phyloP scores from a whole-genome alignment of 2,113 vertebrate species.

The Lontra canadensis region DNA sequence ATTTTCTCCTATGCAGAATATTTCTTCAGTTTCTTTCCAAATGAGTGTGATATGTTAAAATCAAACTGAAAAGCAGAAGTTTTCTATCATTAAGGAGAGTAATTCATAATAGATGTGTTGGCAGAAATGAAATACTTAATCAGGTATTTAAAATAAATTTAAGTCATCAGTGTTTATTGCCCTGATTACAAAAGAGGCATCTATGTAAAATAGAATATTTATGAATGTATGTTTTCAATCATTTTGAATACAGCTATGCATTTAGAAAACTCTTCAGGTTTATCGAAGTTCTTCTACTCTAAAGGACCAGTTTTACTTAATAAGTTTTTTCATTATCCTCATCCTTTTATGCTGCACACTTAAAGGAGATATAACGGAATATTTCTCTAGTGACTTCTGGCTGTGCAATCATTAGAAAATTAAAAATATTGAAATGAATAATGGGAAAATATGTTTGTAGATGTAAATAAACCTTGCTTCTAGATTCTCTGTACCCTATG shows the following conservation, averaged over 20 bases:
- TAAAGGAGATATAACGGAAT: neutral
- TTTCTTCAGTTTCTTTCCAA: constrained; percentile 49
- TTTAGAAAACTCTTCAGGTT: neutral
- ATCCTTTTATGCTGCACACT: neutral
- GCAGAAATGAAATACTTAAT: constrained; percentile 61
- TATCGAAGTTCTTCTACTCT: neutral
- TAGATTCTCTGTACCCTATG: neutral
- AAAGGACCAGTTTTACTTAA: constrained; percentile 1
- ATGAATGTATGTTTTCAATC: constrained; percentile 2
- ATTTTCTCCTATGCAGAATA: constrained; percentile 45
- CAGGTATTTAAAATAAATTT: constrained; percentile 62
- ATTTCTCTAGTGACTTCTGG: neutral
- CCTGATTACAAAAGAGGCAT: constrained; percentile 50
- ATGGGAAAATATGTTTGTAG: constrained; percentile 3
- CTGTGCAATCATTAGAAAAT: neutral
- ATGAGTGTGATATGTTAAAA: constrained; percentile 60
- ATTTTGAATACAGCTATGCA: constrained; percentile 21
- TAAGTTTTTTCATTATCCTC: neutral
- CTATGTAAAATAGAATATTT: neutral
- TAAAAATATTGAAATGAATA: constrained; percentile 30
- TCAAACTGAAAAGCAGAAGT: constrained; percentile 14
- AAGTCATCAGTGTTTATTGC: constrained; percentile 17
- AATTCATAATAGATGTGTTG: constrained; percentile 66
- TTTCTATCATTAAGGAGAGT: constrained; percentile 38
- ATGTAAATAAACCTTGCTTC: neutral